Percentiles rank a stretch among this genome's conserved stretches.
Conservation (phyloP, 1,140 invertebrate species). For the Tribolium castaneum region DNA sequence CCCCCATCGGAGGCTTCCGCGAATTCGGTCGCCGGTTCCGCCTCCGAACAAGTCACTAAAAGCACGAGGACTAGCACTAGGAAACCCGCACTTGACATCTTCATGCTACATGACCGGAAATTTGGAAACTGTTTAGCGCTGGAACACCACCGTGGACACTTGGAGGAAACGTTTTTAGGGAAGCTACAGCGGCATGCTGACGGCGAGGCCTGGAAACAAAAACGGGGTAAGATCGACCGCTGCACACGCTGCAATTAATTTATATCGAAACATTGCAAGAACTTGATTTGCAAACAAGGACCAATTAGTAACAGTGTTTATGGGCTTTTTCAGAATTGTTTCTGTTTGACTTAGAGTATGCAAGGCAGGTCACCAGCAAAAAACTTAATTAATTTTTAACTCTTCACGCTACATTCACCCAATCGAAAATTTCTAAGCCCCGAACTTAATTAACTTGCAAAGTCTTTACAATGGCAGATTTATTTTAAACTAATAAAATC, state of each 20-base stretch:
- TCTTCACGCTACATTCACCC: not conserved
- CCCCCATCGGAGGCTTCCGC: conserved; percentile 74
- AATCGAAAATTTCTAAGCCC: not conserved
- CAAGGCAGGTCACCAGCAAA: not conserved
- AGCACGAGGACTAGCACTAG: conserved; percentile 56
- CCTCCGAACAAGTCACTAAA: conserved; percentile 57
- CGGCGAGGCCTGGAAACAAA: conserved; percentile 1
- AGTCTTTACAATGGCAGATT: not conserved
- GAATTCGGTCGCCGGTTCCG: conserved; percentile 58
- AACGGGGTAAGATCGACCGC: not conserved
- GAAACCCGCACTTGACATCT: conserved; percentile 54
- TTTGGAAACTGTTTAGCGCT: conserved; percentile 31
- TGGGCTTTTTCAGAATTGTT: too few species aligned
- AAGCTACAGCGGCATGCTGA: not conserved
- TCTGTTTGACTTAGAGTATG: not conserved
- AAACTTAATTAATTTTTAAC: not conserved
- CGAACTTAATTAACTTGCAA: not conserved
- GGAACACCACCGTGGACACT: conserved; percentile 24
- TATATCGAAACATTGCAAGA: too few species aligned
- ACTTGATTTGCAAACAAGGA: too few species aligned
- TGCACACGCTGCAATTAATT: not conserved
- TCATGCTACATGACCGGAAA: conserved; percentile 55
- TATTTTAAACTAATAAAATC: conserved; percentile 5
- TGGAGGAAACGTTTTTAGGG: not conserved
- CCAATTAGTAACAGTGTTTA: too few species aligned